These are phyloP conservation scores for Gymnobelideus leadbeateri DNA, from an alignment of 2,113 vertebrate genomes.

Conservation along the genomic window DNA sequence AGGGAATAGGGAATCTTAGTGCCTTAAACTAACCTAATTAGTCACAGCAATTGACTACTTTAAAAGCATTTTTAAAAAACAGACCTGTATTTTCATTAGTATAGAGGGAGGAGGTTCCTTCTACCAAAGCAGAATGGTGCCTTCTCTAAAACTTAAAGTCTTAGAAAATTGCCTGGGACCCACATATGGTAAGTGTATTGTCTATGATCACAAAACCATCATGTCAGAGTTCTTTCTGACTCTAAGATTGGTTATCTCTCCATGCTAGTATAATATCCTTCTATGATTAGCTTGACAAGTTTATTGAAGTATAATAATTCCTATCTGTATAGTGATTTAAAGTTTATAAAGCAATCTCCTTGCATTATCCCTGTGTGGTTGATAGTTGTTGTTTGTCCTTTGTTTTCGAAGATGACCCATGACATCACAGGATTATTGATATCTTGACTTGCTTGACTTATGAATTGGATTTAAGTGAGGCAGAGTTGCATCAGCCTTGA, in stretches of 20 bases:
- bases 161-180: not conserved
- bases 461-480: not conserved
- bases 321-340: not conserved
- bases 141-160: not conserved
- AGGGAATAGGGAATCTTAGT: not conserved
- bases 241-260: not conserved
- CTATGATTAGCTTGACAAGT: not conserved
- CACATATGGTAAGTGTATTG: not conserved
- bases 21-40: not conserved
- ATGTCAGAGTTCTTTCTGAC: not conserved
- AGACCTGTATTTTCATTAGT: not conserved
- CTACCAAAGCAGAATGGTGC: not conserved
- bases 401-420: not conserved
- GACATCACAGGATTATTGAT: too few species aligned
- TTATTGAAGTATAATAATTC: not conserved
- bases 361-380: not conserved
- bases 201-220: not conserved
- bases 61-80: not conserved
- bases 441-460: not conserved
- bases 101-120: not conserved
- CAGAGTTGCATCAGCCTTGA: not conserved
- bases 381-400: not conserved
- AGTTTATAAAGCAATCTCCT: not conserved
- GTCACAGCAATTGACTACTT: not conserved
- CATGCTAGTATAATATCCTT: not conserved